Conservation (phyloP, 2,888 invertebrate genomes). For the Xiphydria camelus region DNA sequence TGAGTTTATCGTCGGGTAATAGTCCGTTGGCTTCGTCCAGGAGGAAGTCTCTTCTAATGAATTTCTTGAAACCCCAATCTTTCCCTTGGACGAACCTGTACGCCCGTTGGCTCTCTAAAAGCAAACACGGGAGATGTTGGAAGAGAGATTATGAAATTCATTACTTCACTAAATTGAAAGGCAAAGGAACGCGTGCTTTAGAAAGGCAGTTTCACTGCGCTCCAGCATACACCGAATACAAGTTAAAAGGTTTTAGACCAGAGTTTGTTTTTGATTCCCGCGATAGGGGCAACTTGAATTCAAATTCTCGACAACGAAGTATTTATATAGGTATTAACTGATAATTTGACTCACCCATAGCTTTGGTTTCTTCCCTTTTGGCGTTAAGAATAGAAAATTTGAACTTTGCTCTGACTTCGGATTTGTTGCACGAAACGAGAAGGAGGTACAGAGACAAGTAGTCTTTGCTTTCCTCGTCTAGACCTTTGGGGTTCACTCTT, state of each 20-base stretch:
- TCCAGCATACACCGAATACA: too few relatives aligned
- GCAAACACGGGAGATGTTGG: too few relatives aligned
- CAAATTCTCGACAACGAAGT: too few relatives aligned
- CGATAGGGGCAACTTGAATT: too few relatives aligned
- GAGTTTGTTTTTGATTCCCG: too few relatives aligned
- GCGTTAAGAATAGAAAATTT: constrained; percentile 99
- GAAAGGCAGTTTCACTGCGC: too few relatives aligned
- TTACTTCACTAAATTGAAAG: too few relatives aligned
- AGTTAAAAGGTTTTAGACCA: too few relatives aligned
- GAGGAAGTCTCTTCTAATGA: constrained; percentile 97
- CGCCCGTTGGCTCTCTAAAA: constrained; percentile 84
- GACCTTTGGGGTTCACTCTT: constrained; percentile 98
- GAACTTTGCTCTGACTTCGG: constrained; percentile 99
- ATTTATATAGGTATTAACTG: too few relatives aligned
- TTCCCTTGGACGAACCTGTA: constrained; percentile 99
- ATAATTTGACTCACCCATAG: constrained; percentile 80
- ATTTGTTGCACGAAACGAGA: constrained; percentile 99
- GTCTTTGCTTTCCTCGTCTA: constrained; percentile 99
- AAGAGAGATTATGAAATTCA: too few relatives aligned
- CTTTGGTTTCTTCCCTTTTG: constrained; percentile 99
- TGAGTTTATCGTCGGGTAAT: constrained; percentile 97
- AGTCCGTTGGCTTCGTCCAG: constrained; percentile 98
- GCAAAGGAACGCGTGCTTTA: too few relatives aligned
- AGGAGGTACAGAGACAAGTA: constrained; percentile 98
- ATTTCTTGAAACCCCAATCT: constrained; percentile 99